A percentile compares a stretch with the other conserved stretches of the same genome.
Evolutionary conservation across 2,888 invertebrate genomes (phyloP).

Genomic region (Sisyra terminalis): DNA sequence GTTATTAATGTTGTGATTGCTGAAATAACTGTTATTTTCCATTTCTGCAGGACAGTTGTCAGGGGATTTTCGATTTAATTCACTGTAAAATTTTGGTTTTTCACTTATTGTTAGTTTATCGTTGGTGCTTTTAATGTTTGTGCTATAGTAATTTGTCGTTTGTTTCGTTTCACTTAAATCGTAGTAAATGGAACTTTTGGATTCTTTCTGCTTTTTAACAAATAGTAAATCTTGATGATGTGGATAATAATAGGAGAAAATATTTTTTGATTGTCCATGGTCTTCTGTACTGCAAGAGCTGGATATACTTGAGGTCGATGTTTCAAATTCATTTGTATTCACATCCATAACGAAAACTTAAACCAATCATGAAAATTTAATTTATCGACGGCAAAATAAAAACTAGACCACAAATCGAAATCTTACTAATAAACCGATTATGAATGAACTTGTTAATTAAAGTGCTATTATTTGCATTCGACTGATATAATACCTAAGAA

Average conservation of each 20-base stretch:
- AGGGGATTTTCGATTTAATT: not conserved
- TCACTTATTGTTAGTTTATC: not conserved
- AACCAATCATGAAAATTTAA: no score
- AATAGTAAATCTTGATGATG: not conserved
- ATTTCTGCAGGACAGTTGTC: not conserved
- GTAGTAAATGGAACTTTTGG: not conserved
- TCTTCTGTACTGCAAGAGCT: not conserved
- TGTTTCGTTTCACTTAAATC: not conserved
- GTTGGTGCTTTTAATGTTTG: not conserved
- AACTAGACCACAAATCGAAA: no score
- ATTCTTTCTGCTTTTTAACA: not conserved
- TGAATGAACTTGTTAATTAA: no score
- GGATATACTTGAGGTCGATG: not conserved
- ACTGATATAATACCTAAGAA: no score
- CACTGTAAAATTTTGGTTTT: not conserved
- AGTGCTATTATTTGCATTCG: no score
- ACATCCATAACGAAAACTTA: not conserved
- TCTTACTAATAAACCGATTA: no score
- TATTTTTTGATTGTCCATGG: not conserved
- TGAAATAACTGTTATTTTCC: slow-evolving; percentile 3
- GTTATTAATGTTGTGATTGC: not conserved
- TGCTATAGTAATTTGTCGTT: not conserved
- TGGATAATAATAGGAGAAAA: not conserved
- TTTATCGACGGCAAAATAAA: no score
- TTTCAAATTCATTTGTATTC: slow-evolving; percentile 1